Conservation (phyloP, 2,797 vertebrate genomes). For the Danionella dracula region DNA sequence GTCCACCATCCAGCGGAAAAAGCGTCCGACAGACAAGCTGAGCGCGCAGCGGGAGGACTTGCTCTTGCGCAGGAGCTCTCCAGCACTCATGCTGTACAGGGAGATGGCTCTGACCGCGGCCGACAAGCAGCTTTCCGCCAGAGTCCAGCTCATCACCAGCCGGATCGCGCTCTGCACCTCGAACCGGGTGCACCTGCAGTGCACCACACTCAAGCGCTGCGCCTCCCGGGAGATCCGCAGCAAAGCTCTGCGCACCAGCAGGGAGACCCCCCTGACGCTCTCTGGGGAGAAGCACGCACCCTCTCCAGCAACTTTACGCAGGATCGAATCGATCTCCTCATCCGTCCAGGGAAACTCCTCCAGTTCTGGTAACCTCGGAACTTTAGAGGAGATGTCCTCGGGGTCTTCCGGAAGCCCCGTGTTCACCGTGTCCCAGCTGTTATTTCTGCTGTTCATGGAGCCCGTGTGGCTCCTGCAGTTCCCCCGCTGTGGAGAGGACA, state of each 20-base stretch:
- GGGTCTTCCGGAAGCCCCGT: slow-evolving; percentile 81
- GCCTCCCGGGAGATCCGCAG: slow-evolving; percentile 84
- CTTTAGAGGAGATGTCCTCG: slow-evolving; percentile 78
- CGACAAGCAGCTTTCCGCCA: slow-evolving; percentile 78
- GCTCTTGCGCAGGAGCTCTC: slow-evolving; percentile 72
- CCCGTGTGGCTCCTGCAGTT: slow-evolving; percentile 80
- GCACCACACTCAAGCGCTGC: slow-evolving; percentile 83
- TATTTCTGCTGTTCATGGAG: slow-evolving; percentile 84
- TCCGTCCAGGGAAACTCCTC: slow-evolving; percentile 91
- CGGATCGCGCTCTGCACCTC: slow-evolving; percentile 86
- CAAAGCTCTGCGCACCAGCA: slow-evolving; percentile 76
- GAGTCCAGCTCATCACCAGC: slow-evolving; percentile 82
- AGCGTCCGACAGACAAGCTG: slow-evolving; percentile 81
- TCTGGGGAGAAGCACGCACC: slow-evolving; percentile 66
- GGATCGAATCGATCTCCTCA: slow-evolving; percentile 73
- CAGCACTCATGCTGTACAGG: slow-evolving; percentile 88
- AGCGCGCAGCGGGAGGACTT: slow-evolving; percentile 84
- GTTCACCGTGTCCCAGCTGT: slow-evolving; percentile 93
- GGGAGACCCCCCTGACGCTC: slow-evolving; percentile 70
- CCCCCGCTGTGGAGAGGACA: slow-evolving; percentile 77
- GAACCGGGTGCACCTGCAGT: slow-evolving; percentile 84
- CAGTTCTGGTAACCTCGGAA: slow-evolving; percentile 82
- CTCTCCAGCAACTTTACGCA: slow-evolving; percentile 62
- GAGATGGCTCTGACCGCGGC: slow-evolving; percentile 82
- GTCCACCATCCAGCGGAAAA: slow-evolving; percentile 97